These are phyloP conservation scores for Neomicropteryx cornuta DNA, from an alignment of 1,140 invertebrate genomes.

Conservation along the genomic window DNA sequence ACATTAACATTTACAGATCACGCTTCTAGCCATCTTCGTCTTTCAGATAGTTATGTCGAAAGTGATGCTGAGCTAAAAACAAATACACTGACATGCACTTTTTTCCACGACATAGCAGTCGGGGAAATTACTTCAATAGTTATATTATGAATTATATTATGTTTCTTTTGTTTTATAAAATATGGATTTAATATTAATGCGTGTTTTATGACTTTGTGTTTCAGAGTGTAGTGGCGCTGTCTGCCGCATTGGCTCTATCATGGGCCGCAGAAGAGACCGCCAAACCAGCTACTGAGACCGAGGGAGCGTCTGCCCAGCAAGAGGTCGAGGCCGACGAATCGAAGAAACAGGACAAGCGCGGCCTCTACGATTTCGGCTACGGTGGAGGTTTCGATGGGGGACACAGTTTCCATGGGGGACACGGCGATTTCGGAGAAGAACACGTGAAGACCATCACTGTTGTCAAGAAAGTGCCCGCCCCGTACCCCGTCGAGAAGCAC, in stretches of 20 bases:
- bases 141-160: too few relatives aligned
- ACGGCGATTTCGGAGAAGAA: conserved; percentile 36
- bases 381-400: conserved; percentile 14
- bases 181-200: too few relatives aligned
- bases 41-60: too few relatives aligned
- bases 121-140: too few relatives aligned
- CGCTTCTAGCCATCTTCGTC: too few relatives aligned
- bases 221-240: too few relatives aligned
- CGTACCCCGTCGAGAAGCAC: conserved; percentile 48
- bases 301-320: conserved; percentile 32
- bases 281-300: conserved; percentile 32
- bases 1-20: too few relatives aligned
- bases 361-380: conserved; percentile 42
- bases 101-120: too few relatives aligned
- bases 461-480: conserved; percentile 56
- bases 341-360: conserved; percentile 56
- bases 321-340: conserved; percentile 27
- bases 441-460: conserved; percentile 63
- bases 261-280: conserved; percentile 41
- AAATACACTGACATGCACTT: too few relatives aligned
- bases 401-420: conserved; percentile 13
- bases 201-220: too few relatives aligned
- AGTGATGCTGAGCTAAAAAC: too few relatives aligned
- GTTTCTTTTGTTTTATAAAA: too few relatives aligned
- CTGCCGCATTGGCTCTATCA: conserved; percentile 37